Base-by-base conservation (phyloP, 2,888 invertebrate species). In the Coenonympha glycerion region DNA sequence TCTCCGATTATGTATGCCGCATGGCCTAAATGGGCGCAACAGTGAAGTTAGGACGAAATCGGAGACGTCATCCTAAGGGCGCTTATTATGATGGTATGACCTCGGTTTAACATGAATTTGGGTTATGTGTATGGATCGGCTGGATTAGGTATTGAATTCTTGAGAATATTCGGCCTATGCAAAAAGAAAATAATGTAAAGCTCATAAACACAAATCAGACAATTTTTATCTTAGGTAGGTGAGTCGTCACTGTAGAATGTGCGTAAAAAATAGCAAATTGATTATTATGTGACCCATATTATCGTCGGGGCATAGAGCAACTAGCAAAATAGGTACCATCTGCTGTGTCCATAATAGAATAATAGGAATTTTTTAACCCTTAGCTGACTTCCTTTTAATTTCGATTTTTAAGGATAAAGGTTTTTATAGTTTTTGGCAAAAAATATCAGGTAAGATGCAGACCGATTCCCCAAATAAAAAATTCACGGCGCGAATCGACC, bases 331-430 rank as follows among this genome's bases (percentile, higher is more conserved):
- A 68, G 65, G 77, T 70, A 66, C 72, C 81, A 75, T 84, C 78
- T 79, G 79, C 70, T 64, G 52, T 51, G 56, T 51, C 60, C 66
- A 85, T 72, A 84, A 82, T 69, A 59, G 50, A 54, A 52, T 59
- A 64, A 73, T 67, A 71, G 64, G 74, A 74, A 71, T 73, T 69
- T 61, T 64, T 72, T 83, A 82, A 85, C 85, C 84, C 84, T 83
- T 84, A 73, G 66, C 64, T 72, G 69, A 78, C 76, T 81, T 84
- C 86, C 78, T 82, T 84, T 81, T 68, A 65, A 76, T 69, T 73
- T 73, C 70, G 65, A 72, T 78, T 78, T 79, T 70, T 66, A 69
- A 65, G 68, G 68, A 74, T 73, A 70, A 63, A 66, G 67, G 67
- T 76, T 76, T 81, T 77, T 73, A 66, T 64, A 66, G 69, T 69